Evolutionary conservation across 2,113 vertebrate genomes (phyloP).

Genomic region (Bombycilla garrulus): DNA sequence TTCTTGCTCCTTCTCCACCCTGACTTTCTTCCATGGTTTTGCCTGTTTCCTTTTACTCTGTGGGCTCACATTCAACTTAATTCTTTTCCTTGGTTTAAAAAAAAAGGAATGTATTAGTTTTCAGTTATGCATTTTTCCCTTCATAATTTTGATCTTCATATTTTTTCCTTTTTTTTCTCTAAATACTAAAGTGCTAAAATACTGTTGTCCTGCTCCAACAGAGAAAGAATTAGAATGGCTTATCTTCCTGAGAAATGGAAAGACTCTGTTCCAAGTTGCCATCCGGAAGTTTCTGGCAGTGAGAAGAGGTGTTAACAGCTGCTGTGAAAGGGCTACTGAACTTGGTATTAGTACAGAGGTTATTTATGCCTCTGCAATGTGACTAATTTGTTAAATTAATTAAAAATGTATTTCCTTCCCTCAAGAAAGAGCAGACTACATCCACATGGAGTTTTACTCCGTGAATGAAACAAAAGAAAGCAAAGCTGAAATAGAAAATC

Average conservation of each 20-base stretch:
- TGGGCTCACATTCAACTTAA: neutral
- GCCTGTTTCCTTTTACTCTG: slow-evolving; percentile 21
- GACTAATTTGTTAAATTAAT: slow-evolving; percentile 29
- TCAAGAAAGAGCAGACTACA: neutral
- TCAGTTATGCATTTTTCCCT: neutral
- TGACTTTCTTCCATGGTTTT: slow-evolving; percentile 1
- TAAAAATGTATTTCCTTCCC: neutral
- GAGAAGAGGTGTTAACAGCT: slow-evolving; percentile 49
- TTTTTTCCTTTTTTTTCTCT: fast-evolving
- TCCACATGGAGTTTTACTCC: neutral
- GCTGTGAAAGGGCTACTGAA: slow-evolving; percentile 2
- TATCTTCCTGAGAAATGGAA: slow-evolving; percentile 22
- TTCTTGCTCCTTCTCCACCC: neutral
- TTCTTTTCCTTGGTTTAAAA: neutral
- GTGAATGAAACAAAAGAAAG: neutral
- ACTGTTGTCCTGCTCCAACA: neutral
- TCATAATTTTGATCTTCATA: neutral
- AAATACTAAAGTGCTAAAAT: neutral
- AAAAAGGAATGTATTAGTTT: neutral
- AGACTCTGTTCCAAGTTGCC: neutral
- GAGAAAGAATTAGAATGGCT: neutral
- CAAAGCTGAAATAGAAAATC: neutral
- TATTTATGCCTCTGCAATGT: slow-evolving; percentile 7
- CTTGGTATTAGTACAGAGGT: neutral
- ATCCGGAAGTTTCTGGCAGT: slow-evolving; percentile 45